phyloP scores from a whole-genome alignment of 2,797 vertebrate genomes.

The Lutjanus campechanus region DNA sequence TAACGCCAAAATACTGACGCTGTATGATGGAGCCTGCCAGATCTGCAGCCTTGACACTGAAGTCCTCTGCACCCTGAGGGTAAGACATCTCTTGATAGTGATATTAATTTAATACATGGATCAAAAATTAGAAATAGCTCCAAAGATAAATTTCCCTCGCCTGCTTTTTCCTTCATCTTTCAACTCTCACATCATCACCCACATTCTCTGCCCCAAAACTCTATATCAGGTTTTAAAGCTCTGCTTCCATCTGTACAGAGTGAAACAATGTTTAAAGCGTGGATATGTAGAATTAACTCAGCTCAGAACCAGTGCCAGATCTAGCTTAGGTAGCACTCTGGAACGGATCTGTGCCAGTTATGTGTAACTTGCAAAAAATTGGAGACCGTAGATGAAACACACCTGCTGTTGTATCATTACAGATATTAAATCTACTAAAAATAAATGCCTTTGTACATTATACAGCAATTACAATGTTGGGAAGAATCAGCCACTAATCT shows the following conservation, averaged over 20 bases:
- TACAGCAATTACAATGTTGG: not conserved
- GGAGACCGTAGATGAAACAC: not conserved
- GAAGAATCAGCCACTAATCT: not conserved
- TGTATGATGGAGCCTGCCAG: conserved; percentile 92
- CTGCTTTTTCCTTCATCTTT: not conserved
- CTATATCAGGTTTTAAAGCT: not conserved
- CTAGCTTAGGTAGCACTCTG: not conserved
- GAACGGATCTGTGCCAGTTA: too few species aligned
- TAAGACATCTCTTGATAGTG: conserved; percentile 54
- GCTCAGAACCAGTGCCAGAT: not conserved
- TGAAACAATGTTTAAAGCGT: not conserved
- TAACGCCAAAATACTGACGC: conserved; percentile 88
- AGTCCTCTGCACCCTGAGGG: conserved; percentile 88
- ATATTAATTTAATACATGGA: not conserved
- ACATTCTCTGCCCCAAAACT: not conserved
- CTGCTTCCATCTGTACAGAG: not conserved
- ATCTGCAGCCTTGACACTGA: conserved; percentile 83
- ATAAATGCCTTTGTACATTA: not conserved
- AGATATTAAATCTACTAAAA: not conserved
- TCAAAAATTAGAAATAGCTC: not conserved
- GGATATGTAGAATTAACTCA: not conserved
- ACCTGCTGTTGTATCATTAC: not conserved
- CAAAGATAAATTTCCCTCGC: not conserved
- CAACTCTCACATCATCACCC: not conserved
- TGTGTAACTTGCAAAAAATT: not conserved